These are phyloP conservation scores for Pseudotriccus pelzelni DNA, from an alignment of 2,797 vertebrate species.

Conservation along the genomic window DNA sequence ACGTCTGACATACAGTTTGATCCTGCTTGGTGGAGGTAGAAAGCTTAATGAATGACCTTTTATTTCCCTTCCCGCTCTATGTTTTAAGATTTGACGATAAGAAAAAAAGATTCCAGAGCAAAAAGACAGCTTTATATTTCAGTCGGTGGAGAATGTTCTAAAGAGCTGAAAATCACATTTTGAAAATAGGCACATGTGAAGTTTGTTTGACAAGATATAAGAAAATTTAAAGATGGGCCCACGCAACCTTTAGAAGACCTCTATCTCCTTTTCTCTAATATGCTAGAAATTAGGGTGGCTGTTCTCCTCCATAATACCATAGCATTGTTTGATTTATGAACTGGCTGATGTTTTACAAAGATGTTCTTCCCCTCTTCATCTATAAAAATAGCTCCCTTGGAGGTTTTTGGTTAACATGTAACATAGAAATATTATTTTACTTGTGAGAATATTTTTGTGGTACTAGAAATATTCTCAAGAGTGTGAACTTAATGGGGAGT, in stretches of 20 bases:
- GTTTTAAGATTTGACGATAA: not conserved
- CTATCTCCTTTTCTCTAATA: not conserved
- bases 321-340: not conserved
- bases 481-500: conserved; percentile 9
- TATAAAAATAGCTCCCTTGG: not conserved
- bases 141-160: not conserved
- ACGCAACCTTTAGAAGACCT: not conserved
- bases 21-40: not conserved
- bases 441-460: not conserved
- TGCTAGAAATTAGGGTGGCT: not conserved
- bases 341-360: conserved; percentile 3
- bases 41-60: not conserved
- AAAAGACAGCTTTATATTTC: not conserved
- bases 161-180: not conserved
- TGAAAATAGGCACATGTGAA: not conserved
- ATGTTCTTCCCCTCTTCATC: not conserved
- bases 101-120: not conserved
- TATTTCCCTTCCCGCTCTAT: not conserved
- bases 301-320: not conserved
- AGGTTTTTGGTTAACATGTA: conserved; percentile 37
- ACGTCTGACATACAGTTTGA: not conserved
- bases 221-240: not conserved
- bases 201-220: not conserved
- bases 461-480: conserved; percentile 38
- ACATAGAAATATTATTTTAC: conserved; percentile 11